These are phyloP conservation scores for Ichneumoninae sp. DNA, from an alignment of 2,888 invertebrate species.

Conservation along the genomic window DNA sequence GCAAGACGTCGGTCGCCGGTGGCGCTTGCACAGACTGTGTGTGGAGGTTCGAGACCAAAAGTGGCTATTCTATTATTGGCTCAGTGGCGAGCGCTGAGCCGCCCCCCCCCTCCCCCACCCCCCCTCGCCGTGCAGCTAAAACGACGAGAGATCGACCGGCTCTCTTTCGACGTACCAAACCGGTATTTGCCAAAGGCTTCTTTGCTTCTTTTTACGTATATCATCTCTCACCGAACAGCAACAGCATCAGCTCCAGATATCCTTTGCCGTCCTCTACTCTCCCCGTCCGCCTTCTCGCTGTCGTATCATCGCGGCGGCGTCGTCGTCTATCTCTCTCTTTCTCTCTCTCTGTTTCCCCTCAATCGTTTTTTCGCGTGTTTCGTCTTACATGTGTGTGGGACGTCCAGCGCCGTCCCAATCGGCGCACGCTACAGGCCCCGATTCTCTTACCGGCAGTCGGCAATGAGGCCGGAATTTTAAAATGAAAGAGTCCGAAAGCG, in stretches of 20 bases:
- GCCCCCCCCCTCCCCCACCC: background rate
- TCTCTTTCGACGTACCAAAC: slow-evolving; percentile 53
- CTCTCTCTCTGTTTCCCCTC: background rate
- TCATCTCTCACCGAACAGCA: slow-evolving; percentile 37
- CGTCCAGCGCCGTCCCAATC: slow-evolving; percentile 42
- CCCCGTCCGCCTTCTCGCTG: background rate
- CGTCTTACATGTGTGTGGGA: slow-evolving; percentile 43
- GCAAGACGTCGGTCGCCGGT: slow-evolving; percentile 19
- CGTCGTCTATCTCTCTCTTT: no score
- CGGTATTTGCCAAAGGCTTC: slow-evolving; percentile 57
- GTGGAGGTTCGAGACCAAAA: slow-evolving; percentile 74
- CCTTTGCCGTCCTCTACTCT: slow-evolving; percentile 3
- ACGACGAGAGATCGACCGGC: slow-evolving; percentile 38
- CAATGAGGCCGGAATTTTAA: slow-evolving; percentile 58
- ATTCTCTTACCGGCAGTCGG: slow-evolving; percentile 15
- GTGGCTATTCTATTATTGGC: slow-evolving; percentile 78
- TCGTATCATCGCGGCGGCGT: slow-evolving; percentile 2
- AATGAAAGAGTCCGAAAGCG: slow-evolving; percentile 48
- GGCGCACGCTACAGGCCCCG: background rate
- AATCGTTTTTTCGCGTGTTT: slow-evolving; percentile 20
- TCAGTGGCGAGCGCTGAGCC: slow-evolving; percentile 30
- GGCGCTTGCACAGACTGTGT: slow-evolving; percentile 60
- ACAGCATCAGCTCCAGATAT: slow-evolving; percentile 20
- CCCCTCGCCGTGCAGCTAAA: slow-evolving; percentile 16
- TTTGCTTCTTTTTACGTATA: slow-evolving; percentile 34